Percentiles rank a stretch among this genome's conserved stretches.
phyloP scores from a whole-genome alignment of 2,797 vertebrate genomes.

The Gila robusta region DNA sequence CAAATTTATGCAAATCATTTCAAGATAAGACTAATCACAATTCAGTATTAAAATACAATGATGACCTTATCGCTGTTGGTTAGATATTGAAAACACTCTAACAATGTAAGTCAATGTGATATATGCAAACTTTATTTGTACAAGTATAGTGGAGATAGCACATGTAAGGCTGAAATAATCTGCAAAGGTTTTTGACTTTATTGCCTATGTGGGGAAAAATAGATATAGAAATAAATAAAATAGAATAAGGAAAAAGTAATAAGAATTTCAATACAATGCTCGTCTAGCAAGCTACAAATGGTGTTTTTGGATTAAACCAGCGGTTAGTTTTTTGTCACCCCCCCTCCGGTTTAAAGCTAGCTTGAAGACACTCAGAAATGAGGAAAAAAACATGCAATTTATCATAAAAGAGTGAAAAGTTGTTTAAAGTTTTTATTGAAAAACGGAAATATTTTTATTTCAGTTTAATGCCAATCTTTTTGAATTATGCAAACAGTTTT shows the following conservation, averaged over 20 bases:
- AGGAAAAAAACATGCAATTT: background rate
- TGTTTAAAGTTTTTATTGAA: background rate
- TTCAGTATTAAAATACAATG: background rate
- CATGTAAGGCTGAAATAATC: background rate
- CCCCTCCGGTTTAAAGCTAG: background rate
- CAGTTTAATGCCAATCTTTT: background rate
- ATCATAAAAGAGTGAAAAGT: constrained; percentile 1
- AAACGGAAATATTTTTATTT: background rate
- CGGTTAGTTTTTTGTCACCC: background rate
- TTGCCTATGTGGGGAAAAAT: background rate
- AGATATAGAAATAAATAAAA: no score
- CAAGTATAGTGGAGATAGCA: background rate
- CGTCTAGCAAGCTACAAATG: background rate
- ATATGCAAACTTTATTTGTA: background rate
- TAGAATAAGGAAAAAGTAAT: constrained; percentile 1
- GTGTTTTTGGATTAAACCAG: background rate
- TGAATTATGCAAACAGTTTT: background rate
- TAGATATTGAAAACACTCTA: background rate
- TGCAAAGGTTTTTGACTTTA: background rate
- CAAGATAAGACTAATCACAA: background rate
- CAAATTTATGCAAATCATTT: background rate
- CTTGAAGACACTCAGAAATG: background rate
- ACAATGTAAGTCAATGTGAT: background rate
- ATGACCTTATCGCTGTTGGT: background rate
- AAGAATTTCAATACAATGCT: background rate